phyloP scores from a whole-genome alignment of 2,797 vertebrate genomes.

The Clarias pachynema region DNA sequence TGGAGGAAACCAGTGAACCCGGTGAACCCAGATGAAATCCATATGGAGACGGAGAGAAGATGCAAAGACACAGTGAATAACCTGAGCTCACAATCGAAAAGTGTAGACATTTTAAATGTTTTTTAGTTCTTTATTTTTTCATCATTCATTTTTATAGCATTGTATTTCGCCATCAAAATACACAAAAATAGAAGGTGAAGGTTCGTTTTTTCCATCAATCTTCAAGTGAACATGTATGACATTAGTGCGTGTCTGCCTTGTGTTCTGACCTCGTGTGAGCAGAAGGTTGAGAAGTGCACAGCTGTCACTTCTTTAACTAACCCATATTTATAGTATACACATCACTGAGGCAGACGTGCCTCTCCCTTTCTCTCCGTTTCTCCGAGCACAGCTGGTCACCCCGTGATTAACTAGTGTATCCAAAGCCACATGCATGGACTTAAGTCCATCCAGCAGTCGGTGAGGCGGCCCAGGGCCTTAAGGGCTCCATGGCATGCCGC shows the following conservation, averaged over 20 bases:
- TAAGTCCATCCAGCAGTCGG: constrained; percentile 70
- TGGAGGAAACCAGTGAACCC: neutral
- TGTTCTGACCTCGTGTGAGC: constrained; percentile 63
- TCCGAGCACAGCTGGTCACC: constrained; percentile 83
- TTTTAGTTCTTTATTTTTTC: no score
- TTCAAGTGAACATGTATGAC: neutral
- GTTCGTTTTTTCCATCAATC: neutral
- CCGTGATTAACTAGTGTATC: constrained; percentile 75
- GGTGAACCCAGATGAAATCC: neutral
- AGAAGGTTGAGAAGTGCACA: constrained; percentile 72
- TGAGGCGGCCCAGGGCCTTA: constrained; percentile 73
- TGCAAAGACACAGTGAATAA: neutral
- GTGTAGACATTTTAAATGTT: neutral
- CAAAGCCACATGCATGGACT: constrained; percentile 75
- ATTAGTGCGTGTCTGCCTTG: constrained; percentile 25
- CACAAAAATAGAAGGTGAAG: neutral
- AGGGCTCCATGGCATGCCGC: constrained; percentile 65
- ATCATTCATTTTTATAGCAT: neutral
- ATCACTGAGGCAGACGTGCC: constrained; percentile 71
- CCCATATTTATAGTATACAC: constrained; percentile 82
- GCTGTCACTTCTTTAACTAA: constrained; percentile 79
- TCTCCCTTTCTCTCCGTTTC: constrained; percentile 50
- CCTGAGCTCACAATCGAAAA: neutral
- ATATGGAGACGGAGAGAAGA: neutral
- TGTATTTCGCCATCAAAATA: neutral